These are phyloP conservation scores for Drosophila parabipectinata DNA, from an alignment of 1,140 invertebrate species.

Conservation along the genomic window DNA sequence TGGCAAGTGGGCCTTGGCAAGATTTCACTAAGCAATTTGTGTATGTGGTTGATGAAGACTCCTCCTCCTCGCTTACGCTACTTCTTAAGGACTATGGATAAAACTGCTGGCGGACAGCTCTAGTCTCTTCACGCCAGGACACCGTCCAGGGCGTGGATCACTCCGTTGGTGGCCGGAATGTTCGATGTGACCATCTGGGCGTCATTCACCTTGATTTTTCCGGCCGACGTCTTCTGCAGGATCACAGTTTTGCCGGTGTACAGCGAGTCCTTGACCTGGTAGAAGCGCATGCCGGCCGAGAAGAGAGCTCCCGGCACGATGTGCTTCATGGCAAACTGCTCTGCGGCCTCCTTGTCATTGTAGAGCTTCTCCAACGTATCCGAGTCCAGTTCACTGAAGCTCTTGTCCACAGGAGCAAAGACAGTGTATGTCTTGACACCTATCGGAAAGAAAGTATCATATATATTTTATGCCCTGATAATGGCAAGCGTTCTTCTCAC, in stretches of 20 bases:
- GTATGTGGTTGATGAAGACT: constrained; percentile 50
- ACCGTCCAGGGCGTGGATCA: constrained; percentile 93
- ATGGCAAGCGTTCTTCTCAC: constrained; percentile 17
- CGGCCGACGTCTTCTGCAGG: constrained; percentile 90
- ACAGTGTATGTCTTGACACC: constrained; percentile 93
- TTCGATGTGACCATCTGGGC: constrained; percentile 91
- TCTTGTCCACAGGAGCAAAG: constrained; percentile 92
- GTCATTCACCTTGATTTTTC: constrained; percentile 92
- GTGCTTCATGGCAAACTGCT: constrained; percentile 91
- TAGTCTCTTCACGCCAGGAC: constrained; percentile 85
- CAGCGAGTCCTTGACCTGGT: constrained; percentile 91
- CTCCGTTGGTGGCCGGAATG: constrained; percentile 94
- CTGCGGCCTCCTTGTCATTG: constrained; percentile 87
- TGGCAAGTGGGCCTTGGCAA: constrained; percentile 52
- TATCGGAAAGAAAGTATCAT: constrained; percentile 64
- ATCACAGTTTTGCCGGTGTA: constrained; percentile 87
- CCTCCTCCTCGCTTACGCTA: constrained; percentile 48
- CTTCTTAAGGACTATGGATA: constrained; percentile 37
- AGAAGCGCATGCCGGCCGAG: constrained; percentile 93
- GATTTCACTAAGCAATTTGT: constrained; percentile 74
- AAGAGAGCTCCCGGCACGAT: constrained; percentile 91
- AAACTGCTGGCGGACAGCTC: constrained; percentile 24
- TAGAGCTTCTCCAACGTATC: constrained; percentile 87
- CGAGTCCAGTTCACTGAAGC: constrained; percentile 88
- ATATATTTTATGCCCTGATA: neutral